phyloP scores from a whole-genome alignment of 2,113 vertebrate genomes.

The Numenius arquata region DNA sequence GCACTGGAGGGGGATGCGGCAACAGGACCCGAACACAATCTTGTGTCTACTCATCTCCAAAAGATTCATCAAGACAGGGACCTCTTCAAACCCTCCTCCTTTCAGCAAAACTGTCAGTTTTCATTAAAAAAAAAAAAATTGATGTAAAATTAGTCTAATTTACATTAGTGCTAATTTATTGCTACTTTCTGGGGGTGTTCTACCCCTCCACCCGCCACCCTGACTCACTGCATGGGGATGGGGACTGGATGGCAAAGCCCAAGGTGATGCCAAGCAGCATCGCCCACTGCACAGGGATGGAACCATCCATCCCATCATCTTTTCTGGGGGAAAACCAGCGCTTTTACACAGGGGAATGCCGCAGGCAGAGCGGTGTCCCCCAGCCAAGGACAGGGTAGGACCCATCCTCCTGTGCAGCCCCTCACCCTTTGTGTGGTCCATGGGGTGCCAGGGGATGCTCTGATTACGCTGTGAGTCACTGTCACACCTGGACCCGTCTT shows the following conservation, averaged over 20 bases:
- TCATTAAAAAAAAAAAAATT: neutral
- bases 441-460: neutral
- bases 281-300: accelerated
- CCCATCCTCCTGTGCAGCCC: neutral
- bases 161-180: neutral
- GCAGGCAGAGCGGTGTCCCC: neutral
- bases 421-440: neutral
- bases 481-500: neutral
- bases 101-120: neutral
- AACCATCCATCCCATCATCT: neutral
- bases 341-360: neutral
- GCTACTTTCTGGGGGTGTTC: neutral
- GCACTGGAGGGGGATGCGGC: neutral
- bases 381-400: neutral
- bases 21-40: accelerated
- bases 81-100: neutral
- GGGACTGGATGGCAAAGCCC: neutral
- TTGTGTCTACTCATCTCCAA: neutral
- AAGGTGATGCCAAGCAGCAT: neutral
- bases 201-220: no score
- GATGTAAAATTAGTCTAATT: neutral
- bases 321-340: neutral
- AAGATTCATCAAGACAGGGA: neutral
- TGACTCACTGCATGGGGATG: neutral
- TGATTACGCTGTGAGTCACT: accelerated